Conservation (phyloP, 2,113 vertebrate genomes). For the Neomonachus schauinslandi region DNA sequence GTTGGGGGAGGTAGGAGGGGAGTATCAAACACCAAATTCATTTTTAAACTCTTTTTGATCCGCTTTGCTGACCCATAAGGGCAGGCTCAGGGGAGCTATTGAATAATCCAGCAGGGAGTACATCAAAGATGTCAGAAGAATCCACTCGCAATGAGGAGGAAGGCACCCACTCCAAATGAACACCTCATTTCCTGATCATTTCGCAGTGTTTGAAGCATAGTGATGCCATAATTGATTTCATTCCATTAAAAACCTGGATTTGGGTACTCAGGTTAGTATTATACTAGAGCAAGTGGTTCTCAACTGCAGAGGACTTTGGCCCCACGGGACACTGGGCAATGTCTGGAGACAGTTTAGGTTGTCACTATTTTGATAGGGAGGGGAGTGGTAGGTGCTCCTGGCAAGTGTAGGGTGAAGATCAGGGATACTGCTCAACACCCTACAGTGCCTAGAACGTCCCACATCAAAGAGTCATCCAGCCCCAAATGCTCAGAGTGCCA, state of each 20-base stretch:
- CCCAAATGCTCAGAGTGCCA: too few relatives aligned
- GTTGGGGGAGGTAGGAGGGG: not conserved
- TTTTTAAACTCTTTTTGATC: not conserved
- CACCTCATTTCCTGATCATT: too few relatives aligned
- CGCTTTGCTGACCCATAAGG: accelerated
- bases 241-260: not conserved
- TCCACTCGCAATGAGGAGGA: accelerated
- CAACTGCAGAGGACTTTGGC: not conserved
- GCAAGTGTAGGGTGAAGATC: not conserved
- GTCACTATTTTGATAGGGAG: not conserved
- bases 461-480: not conserved
- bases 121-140: not conserved
- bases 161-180: not conserved
- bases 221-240: not conserved
- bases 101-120: accelerated
- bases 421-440: accelerated
- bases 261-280: not conserved
- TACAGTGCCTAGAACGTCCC: not conserved
- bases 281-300: too few relatives aligned
- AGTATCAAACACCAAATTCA: not conserved
- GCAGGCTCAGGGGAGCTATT: not conserved
- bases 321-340: not conserved
- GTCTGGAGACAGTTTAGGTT: not conserved
- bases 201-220: not conserved
- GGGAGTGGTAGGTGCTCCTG: not conserved